A percentile compares a stretch with the other conserved stretches of the same genome.
Evolutionary conservation across 2,113 vertebrate species (phyloP).

Genomic region (Alethe castanea): DNA sequence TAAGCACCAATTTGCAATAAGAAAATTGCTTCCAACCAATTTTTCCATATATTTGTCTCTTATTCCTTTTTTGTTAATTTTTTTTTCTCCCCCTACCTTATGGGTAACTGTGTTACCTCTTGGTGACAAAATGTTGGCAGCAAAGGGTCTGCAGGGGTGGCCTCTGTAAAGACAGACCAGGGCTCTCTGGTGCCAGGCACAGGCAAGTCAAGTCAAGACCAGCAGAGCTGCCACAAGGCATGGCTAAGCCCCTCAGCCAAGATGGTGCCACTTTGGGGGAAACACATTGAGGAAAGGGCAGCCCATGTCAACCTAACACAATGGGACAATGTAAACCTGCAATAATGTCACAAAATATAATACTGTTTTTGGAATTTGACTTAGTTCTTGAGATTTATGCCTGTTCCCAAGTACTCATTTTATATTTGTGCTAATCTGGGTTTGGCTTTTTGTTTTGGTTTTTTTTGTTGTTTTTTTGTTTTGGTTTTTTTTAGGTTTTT

Average conservation of each 20-base stretch:
- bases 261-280: rapidly evolving
- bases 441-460: neutral
- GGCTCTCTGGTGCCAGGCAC: rapidly evolving
- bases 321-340: neutral
- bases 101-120: neutral
- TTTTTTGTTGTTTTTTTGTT: too few species aligned
- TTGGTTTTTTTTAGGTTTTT: neutral
- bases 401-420: neutral
- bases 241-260: neutral
- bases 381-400: neutral
- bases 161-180: rapidly evolving
- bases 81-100: neutral
- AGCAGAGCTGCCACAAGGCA: rapidly evolving
- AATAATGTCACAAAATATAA: neutral
- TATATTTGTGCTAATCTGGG: neutral
- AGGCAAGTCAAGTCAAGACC: neutral
- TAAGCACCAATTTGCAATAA: neutral
- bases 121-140: neutral
- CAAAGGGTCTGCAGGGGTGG: neutral
- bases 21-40: neutral
- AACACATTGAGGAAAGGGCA: neutral
- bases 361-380: neutral
- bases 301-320: neutral
- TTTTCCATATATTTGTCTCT: neutral
- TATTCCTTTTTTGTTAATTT: rapidly evolving